phyloP scores from a whole-genome alignment of 2,113 vertebrate genomes.

The Hypocryptadius cinnamomeus region DNA sequence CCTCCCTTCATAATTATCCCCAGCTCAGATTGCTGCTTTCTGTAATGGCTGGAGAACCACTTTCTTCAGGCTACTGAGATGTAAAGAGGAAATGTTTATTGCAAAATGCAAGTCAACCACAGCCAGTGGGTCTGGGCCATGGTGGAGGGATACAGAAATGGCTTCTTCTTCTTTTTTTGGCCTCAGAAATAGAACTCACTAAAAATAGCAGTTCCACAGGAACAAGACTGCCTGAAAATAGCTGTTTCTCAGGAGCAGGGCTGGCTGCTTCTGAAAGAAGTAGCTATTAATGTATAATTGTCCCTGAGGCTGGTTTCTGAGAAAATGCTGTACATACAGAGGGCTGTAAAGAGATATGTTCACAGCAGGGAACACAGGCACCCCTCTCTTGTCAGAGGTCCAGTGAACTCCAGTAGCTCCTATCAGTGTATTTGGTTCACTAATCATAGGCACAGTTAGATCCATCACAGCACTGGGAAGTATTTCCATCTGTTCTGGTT shows the following conservation, averaged over 20 bases:
- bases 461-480: neutral
- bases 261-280: slow-evolving; percentile 64
- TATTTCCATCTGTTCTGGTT: neutral
- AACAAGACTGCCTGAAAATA: slow-evolving; percentile 67
- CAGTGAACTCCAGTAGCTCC: neutral
- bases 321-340: slow-evolving; percentile 47
- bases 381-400: neutral
- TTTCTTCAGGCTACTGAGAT: slow-evolving; percentile 27
- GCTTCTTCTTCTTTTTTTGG: slow-evolving; percentile 15
- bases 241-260: slow-evolving; percentile 60
- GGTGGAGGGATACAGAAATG: slow-evolving; percentile 49
- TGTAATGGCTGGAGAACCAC: slow-evolving; percentile 21
- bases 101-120: slow-evolving; percentile 25
- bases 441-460: neutral
- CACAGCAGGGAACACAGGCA: neutral
- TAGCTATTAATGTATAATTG: slow-evolving; percentile 67
- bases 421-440: neutral
- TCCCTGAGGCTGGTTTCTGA: slow-evolving; percentile 58
- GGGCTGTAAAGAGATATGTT: slow-evolving; percentile 14
- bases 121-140: slow-evolving; percentile 44
- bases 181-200: slow-evolving; percentile 62
- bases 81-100: slow-evolving; percentile 20
- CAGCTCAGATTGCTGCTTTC: slow-evolving; percentile 28
- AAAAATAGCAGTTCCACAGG: slow-evolving; percentile 66
- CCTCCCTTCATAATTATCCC: slow-evolving; percentile 23